Percentiles rank a stretch among this genome's conserved stretches.
Evolutionary conservation across 2,888 invertebrate genomes (phyloP).

Genomic region (Stenotaenia linearis): DNA sequence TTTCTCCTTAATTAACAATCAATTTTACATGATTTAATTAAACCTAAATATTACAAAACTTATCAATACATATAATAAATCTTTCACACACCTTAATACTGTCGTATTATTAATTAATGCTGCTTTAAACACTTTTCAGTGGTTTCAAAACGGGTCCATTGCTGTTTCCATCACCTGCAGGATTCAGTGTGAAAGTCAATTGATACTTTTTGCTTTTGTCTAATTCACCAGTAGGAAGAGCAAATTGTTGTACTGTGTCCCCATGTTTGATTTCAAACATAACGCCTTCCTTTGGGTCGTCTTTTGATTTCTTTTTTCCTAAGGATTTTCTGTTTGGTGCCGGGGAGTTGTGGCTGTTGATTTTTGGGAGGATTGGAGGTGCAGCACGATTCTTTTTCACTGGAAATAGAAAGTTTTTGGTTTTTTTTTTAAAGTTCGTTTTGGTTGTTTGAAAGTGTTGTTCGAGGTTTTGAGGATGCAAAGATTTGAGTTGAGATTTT

Average conservation of each 20-base stretch:
- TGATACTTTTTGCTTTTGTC: constrained; percentile 86
- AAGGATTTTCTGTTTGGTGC: not conserved
- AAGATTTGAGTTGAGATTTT: too few relatives aligned
- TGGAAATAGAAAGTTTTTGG: constrained; percentile 1
- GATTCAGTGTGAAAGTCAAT: constrained; percentile 75
- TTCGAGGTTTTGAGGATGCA: too few relatives aligned
- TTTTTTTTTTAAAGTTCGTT: too few relatives aligned
- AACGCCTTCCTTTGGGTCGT: constrained; percentile 44
- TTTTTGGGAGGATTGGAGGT: constrained; percentile 24
- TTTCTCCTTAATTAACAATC: not conserved
- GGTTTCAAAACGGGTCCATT: constrained; percentile 27
- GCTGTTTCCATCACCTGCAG: not conserved
- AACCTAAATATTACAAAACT: not conserved
- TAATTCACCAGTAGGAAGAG: constrained; percentile 76
- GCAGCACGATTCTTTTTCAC: constrained; percentile 1
- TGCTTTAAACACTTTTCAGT: constrained; percentile 28
- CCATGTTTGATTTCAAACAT: constrained; percentile 75
- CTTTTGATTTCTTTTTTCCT: constrained; percentile 36
- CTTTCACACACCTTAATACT: not conserved
- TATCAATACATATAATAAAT: too few relatives aligned
- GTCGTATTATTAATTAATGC: not conserved
- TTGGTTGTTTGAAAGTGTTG: too few relatives aligned
- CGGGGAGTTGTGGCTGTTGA: not conserved
- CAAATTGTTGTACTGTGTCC: constrained; percentile 71
- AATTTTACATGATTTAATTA: not conserved